phyloP scores from a whole-genome alignment of 1,140 invertebrate genomes.

The Popillia japonica region DNA sequence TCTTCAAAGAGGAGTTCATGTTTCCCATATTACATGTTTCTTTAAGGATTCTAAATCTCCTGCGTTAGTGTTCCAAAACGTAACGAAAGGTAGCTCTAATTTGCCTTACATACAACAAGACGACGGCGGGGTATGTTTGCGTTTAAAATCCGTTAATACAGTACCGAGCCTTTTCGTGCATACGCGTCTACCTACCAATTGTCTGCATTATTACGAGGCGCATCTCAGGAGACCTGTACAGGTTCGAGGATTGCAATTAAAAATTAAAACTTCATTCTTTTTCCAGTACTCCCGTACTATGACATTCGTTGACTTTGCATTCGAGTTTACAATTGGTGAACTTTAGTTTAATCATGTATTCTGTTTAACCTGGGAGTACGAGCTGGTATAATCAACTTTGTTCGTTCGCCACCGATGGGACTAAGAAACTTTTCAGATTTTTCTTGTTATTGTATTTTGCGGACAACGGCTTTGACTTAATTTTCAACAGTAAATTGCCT shows the following conservation, averaged over 20 bases:
- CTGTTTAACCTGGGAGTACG: conserved; percentile 41
- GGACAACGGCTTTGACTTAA: conserved; percentile 33
- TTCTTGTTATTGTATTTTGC: conserved; percentile 35
- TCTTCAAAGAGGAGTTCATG: too few species aligned
- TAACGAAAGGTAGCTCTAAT: not conserved
- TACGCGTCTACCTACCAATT: conserved; percentile 27
- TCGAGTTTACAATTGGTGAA: conserved; percentile 48
- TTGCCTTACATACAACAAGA: not conserved
- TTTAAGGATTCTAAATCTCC: too few species aligned
- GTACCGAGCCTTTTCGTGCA: not conserved
- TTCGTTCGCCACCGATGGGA: conserved; percentile 25
- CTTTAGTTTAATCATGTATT: conserved; percentile 48
- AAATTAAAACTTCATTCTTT: conserved; percentile 53
- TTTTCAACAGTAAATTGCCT: conserved; percentile 13
- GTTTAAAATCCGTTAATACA: conserved; percentile 26
- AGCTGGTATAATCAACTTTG: conserved; percentile 38
- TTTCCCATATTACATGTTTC: too few species aligned
- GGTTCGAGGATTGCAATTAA: conserved; percentile 50
- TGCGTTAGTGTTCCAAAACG: too few species aligned
- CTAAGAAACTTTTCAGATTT: conserved; percentile 30
- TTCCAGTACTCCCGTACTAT: conserved; percentile 42
- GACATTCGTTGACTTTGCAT: conserved; percentile 49
- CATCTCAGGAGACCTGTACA: conserved; percentile 40
- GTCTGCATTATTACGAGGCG: conserved; percentile 42
- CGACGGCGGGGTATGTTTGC: not conserved